A percentile compares a stretch with the other conserved stretches of the same genome.
These are phyloP conservation scores for Ammodytes dubius DNA, from an alignment of 2,113 vertebrate genomes.

Conservation along the genomic window DNA sequence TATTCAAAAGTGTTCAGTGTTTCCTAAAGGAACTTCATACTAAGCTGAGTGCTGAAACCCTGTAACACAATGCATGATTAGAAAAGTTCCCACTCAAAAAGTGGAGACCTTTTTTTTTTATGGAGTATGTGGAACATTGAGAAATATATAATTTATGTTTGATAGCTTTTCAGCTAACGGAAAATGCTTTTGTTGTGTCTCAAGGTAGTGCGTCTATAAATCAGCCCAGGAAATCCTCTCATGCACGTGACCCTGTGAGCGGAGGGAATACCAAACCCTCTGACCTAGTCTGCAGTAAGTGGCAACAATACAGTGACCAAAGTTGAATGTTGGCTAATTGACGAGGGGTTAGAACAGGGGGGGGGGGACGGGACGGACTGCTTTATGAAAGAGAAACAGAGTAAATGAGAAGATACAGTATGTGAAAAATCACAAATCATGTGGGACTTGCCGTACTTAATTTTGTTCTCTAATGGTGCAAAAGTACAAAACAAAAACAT, in stretches of 20 bases:
- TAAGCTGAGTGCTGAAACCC: neutral
- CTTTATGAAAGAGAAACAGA: neutral
- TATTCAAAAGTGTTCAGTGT: neutral
- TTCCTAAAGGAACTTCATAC: neutral
- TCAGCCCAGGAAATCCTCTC: conserved; percentile 54
- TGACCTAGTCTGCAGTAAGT: conserved; percentile 75
- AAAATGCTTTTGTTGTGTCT: conserved; percentile 34
- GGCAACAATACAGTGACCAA: conserved; percentile 32
- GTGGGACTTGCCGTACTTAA: neutral
- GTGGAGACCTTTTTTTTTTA: neutral
- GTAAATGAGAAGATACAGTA: neutral
- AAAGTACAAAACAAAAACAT: neutral
- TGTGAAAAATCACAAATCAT: neutral
- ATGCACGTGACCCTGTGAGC: conserved; percentile 25
- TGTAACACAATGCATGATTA: neutral
- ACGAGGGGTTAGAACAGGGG: neutral
- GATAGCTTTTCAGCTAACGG: neutral
- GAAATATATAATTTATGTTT: neutral
- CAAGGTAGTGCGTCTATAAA: conserved; percentile 44
- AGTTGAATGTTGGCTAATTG: neutral
- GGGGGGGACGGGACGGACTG: too few relatives aligned
- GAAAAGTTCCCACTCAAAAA: too few relatives aligned
- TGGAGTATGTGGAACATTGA: neutral
- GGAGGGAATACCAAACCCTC: conserved; percentile 56
- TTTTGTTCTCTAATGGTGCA: neutral